Percentiles rank a stretch among this genome's conserved stretches.
Conservation (phyloP, 64 coral and sea anemone genomes). For the Orbicella faveolata region DNA sequence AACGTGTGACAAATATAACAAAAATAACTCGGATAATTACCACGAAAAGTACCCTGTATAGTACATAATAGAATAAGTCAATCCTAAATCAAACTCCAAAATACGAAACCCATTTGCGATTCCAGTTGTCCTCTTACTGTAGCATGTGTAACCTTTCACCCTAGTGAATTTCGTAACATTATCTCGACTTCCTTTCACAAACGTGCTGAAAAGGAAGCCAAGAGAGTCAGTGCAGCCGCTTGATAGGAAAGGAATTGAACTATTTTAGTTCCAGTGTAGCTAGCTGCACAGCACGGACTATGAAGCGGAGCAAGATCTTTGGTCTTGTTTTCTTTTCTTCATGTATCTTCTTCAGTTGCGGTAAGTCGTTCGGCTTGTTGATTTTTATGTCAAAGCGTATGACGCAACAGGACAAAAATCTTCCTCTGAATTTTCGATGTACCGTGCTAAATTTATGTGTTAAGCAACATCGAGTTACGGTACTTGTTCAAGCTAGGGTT, state of each 20-base stretch:
- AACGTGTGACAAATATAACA: too few relatives aligned
- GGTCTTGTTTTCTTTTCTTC: neutral
- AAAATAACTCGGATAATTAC: too few relatives aligned
- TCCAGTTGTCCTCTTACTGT: neutral
- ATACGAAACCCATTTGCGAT: too few relatives aligned
- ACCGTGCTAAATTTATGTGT: too few relatives aligned
- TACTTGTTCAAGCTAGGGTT: too few relatives aligned
- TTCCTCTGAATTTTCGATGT: too few relatives aligned
- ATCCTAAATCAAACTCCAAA: too few relatives aligned
- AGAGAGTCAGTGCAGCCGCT: neutral
- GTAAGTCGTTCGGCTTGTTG: neutral
- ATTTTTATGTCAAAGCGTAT: neutral
- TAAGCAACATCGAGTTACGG: too few relatives aligned
- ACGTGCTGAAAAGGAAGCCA: conserved; percentile 18
- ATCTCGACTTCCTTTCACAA: conserved; percentile 9
- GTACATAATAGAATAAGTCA: too few relatives aligned
- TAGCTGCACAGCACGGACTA: neutral
- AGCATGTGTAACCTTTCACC: neutral
- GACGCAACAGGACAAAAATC: neutral
- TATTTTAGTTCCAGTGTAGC: neutral
- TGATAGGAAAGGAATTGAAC: neutral
- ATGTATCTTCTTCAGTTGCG: neutral
- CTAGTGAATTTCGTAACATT: neutral
- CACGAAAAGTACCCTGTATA: too few relatives aligned
- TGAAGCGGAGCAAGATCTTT: neutral